Evolutionary conservation across 2,113 vertebrate genomes (phyloP).

Genomic region (Ochotona curzoniae): DNA sequence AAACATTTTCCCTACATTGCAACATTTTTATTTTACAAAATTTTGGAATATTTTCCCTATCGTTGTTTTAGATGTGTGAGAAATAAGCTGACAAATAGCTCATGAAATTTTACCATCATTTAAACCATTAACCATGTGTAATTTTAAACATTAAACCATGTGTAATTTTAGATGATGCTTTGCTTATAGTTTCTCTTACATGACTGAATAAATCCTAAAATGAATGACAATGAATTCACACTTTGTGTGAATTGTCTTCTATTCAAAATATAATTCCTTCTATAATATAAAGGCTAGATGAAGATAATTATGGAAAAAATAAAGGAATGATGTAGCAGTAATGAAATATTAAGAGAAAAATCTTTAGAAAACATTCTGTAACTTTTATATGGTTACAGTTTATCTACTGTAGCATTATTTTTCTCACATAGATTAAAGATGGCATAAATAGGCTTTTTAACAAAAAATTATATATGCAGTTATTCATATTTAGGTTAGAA

Average conservation of each 20-base stretch:
- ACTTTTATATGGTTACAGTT: not conserved
- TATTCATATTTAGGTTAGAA: slow-evolving; percentile 33
- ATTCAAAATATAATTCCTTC: not conserved
- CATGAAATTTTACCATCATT: slow-evolving; percentile 3
- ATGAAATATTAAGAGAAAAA: not conserved
- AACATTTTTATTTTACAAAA: not conserved
- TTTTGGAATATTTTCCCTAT: slow-evolving; percentile 33
- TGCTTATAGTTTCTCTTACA: not conserved
- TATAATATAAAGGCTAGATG: not conserved
- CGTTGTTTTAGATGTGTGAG: not conserved
- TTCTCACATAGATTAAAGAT: slow-evolving; percentile 3
- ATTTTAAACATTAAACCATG: slow-evolving; percentile 28
- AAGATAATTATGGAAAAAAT: not conserved
- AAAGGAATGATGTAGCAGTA: not conserved
- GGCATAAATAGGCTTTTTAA: slow-evolving; percentile 1
- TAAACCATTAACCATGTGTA: not conserved
- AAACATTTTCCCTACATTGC: not conserved
- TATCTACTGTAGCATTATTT: not conserved
- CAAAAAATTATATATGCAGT: not conserved
- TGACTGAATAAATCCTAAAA: slow-evolving; percentile 25
- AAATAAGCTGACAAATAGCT: not conserved
- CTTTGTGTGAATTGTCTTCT: not conserved
- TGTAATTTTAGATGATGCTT: slow-evolving; percentile 1
- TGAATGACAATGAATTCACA: no score
- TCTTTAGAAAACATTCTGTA: not conserved